Conservation (phyloP, 2,888 invertebrate species). For the Drosophila antonietae region DNA sequence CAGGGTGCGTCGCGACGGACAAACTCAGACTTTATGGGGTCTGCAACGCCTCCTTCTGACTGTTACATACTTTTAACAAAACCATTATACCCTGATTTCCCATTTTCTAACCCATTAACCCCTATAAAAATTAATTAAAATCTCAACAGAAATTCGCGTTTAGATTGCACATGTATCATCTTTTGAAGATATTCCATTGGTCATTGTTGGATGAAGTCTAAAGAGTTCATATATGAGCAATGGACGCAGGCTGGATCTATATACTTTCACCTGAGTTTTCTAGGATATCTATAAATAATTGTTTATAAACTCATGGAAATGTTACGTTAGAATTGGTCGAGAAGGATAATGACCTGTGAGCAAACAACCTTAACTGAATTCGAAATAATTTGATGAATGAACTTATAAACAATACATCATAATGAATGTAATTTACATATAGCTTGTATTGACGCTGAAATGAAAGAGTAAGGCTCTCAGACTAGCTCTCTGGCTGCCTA, state of each 20-base stretch:
- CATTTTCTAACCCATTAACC: no score
- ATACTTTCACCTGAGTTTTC: no score
- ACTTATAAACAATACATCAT: neutral
- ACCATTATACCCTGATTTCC: no score
- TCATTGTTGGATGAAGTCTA: neutral
- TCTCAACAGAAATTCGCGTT: neutral
- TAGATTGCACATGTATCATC: neutral
- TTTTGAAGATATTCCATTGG: neutral
- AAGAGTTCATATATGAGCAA: neutral
- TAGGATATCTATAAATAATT: no score
- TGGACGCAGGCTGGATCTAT: neutral
- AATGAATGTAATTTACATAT: slow-evolving; percentile 34
- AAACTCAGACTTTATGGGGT: no score
- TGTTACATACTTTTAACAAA: no score
- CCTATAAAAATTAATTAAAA: neutral
- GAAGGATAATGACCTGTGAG: neutral
- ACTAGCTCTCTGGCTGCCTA: slow-evolving; percentile 11
- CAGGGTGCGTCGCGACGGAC: no score
- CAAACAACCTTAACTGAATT: neutral
- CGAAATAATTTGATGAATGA: neutral
- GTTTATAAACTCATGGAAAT: neutral
- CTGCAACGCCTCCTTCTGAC: no score
- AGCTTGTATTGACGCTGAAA: slow-evolving; percentile 14
- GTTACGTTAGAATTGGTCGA: neutral
- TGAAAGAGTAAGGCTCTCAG: slow-evolving; percentile 19